Conservation (phyloP, 2,113 vertebrate species). For the Hemiscyllium ocellatum region DNA sequence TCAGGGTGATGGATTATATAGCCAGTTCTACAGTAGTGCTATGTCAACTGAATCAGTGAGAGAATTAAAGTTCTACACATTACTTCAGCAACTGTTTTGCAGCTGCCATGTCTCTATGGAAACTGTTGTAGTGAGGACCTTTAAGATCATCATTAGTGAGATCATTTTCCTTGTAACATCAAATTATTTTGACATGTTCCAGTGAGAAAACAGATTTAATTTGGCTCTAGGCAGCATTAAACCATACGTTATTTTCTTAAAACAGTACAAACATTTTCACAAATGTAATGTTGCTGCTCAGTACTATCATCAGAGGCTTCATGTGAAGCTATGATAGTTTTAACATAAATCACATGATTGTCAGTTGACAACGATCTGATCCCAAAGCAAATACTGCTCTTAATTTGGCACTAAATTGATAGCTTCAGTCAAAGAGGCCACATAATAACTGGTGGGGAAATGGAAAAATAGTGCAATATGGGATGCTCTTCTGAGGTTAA, state of each 20-base stretch:
- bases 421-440: not conserved
- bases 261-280: not conserved
- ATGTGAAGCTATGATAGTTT: slow-evolving; percentile 7
- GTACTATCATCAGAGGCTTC: not conserved
- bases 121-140: not conserved
- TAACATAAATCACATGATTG: not conserved
- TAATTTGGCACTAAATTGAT: not conserved
- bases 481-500: not conserved
- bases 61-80: not conserved
- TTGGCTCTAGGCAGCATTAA: not conserved
- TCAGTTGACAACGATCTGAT: not conserved
- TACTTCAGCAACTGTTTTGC: not conserved
- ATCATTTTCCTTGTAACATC: slow-evolving; percentile 22
- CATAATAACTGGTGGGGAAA: not conserved
- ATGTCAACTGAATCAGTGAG: not conserved
- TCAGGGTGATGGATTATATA: not conserved
- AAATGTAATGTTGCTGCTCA: not conserved
- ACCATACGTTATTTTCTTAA: not conserved
- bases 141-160: slow-evolving; percentile 19
- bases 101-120: slow-evolving; percentile 9
- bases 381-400: not conserved
- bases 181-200: slow-evolving; percentile 26
- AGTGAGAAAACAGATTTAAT: not conserved
- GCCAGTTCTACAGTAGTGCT: not conserved
- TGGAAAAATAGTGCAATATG: not conserved